Conservation (phyloP, 1,140 invertebrate species). For the Drosophila melanogaster region DNA sequence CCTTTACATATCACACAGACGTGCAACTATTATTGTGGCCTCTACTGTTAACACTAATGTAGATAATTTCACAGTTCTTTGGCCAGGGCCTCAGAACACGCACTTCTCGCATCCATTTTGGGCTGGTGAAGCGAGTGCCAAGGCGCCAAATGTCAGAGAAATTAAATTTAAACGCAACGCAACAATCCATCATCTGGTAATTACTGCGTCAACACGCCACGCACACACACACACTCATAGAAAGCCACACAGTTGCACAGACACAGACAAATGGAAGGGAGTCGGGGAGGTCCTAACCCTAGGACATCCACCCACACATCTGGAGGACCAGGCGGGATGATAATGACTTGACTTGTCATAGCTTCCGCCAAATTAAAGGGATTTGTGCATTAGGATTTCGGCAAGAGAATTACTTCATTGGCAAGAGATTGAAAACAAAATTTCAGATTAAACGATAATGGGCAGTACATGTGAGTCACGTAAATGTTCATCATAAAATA, state of each 20-base stretch:
- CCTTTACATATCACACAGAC: no score
- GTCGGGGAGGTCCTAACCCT: constrained; percentile 26
- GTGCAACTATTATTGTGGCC: neutral
- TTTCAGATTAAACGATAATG: neutral
- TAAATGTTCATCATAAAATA: no score
- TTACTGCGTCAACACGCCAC: constrained; percentile 81
- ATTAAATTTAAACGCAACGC: constrained; percentile 83
- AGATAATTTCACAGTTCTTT: constrained; percentile 81
- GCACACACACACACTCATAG: constrained; percentile 43
- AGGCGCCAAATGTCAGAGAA: constrained; percentile 80
- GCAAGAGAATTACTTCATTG: constrained; percentile 1
- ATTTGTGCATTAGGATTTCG: constrained; percentile 59
- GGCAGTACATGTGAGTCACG: neutral
- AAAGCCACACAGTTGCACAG: constrained; percentile 9
- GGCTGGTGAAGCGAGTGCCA: constrained; percentile 56
- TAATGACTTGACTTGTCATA: constrained; percentile 82
- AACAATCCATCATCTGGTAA: constrained; percentile 83
- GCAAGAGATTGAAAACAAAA: neutral
- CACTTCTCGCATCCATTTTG: constrained; percentile 76
- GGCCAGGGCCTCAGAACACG: constrained; percentile 59
- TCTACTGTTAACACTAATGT: constrained; percentile 35
- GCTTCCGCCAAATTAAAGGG: constrained; percentile 75
- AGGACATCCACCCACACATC: constrained; percentile 44
- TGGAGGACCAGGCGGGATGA: constrained; percentile 34
- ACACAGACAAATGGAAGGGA: constrained; percentile 19